A percentile compares a stretch with the other conserved stretches of the same genome.
phyloP scores from a whole-genome alignment of 2,113 vertebrate species.

The Sinocyclocheilus anophthalmus region DNA sequence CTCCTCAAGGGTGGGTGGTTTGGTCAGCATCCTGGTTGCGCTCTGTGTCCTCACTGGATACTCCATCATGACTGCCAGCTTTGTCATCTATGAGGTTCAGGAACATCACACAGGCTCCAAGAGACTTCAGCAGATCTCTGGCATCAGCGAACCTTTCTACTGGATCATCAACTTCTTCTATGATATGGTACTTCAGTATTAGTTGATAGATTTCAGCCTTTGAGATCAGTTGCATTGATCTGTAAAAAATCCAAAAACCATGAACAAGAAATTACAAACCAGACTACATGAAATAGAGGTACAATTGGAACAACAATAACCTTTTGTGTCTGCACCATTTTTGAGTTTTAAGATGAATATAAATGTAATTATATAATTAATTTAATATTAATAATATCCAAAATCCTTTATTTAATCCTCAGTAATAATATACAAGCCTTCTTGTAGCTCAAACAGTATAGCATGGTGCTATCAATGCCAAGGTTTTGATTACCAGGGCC shows the following conservation, averaged over 20 bases:
- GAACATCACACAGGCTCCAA: slow-evolving; percentile 92
- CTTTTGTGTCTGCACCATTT: too few species aligned
- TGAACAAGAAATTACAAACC: neutral
- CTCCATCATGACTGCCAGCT: slow-evolving; percentile 91
- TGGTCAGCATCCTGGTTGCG: slow-evolving; percentile 87
- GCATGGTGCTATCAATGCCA: too few species aligned
- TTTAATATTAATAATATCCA: neutral
- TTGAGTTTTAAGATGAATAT: too few species aligned
- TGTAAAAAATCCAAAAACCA: neutral
- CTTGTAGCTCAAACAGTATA: too few species aligned
- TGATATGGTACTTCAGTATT: slow-evolving; percentile 84
- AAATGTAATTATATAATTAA: neutral
- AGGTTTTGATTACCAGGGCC: too few species aligned
- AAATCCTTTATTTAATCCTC: too few species aligned
- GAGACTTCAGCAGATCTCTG: slow-evolving; percentile 92
- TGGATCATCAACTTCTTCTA: slow-evolving; percentile 93
- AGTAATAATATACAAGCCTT: too few species aligned
- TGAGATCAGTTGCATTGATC: neutral
- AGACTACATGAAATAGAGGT: neutral
- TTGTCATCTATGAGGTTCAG: slow-evolving; percentile 89
- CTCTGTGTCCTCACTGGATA: slow-evolving; percentile 91
- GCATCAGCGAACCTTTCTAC: slow-evolving; percentile 87
- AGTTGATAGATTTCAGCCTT: neutral
- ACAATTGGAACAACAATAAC: too few species aligned
- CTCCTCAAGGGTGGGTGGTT: slow-evolving; percentile 78